Evolutionary conservation across 1,140 invertebrate genomes (phyloP).

Genomic region (Neomicropteryx cornuta): DNA sequence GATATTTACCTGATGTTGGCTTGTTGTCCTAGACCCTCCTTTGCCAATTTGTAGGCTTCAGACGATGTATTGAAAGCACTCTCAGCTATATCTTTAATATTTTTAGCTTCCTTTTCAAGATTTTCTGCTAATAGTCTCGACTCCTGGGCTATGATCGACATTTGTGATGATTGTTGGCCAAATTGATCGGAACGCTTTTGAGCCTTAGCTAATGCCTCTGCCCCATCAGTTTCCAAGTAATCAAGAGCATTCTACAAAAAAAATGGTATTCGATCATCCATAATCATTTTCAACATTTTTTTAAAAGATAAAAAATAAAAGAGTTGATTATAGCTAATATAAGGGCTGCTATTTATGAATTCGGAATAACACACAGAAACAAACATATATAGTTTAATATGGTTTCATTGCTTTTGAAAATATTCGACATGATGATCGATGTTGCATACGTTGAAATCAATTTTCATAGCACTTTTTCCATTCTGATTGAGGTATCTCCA

Average conservation of each 20-base stretch:
- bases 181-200: slow-evolving; percentile 73
- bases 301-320: too few species aligned
- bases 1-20: slow-evolving; percentile 59
- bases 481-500: too few species aligned
- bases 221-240: slow-evolving; percentile 70
- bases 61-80: slow-evolving; percentile 73
- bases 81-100: slow-evolving; percentile 64
- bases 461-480: too few species aligned
- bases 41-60: slow-evolving; percentile 69
- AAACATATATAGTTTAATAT: too few species aligned
- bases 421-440: too few species aligned
- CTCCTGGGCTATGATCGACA: slow-evolving; percentile 82
- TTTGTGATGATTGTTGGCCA: slow-evolving; percentile 81
- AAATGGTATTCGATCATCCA: slow-evolving; percentile 5
- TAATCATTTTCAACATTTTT: too few species aligned
- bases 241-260: slow-evolving; percentile 51
- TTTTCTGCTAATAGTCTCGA: slow-evolving; percentile 69
- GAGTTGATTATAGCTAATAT: too few species aligned
- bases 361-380: too few species aligned
- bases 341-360: too few species aligned
- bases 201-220: slow-evolving; percentile 64
- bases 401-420: too few species aligned
- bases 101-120: slow-evolving; percentile 63
- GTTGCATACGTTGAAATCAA: too few species aligned
- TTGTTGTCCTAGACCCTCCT: slow-evolving; percentile 69